A percentile compares a stretch with the other conserved stretches of the same genome.
These are phyloP conservation scores for Parnassius glacialis DNA, from an alignment of 2,888 invertebrate genomes.

Conservation along the genomic window DNA sequence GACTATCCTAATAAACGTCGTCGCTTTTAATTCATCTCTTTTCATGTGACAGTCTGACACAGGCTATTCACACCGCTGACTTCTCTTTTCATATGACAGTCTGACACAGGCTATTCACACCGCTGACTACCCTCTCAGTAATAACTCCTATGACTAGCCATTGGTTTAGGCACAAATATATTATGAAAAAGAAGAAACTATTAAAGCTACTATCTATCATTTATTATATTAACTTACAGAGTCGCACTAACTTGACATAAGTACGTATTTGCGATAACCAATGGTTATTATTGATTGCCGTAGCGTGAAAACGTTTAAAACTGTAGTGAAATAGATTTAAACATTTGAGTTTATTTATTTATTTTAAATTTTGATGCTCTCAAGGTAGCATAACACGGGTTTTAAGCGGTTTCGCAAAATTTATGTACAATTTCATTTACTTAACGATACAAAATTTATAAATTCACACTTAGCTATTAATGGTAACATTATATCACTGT, in stretches of 20 bases:
- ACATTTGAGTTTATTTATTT: not conserved
- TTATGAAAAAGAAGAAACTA: not conserved
- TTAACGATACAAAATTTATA: not conserved
- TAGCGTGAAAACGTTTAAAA: conserved; percentile 12
- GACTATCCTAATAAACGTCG: conserved; percentile 85
- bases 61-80: conserved; percentile 13
- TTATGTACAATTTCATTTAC: not conserved
- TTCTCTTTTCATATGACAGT: conserved; percentile 22
- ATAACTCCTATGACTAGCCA: conserved; percentile 1
- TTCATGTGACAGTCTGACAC: conserved; percentile 16
- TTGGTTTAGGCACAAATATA: conserved; percentile 18
- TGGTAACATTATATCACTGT: not conserved
- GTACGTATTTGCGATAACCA: conserved; percentile 7
- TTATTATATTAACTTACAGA: not conserved
- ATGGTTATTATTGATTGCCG: not conserved
- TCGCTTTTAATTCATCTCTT: conserved; percentile 73
- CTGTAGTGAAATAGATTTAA: not conserved
- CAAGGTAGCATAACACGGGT: not conserved
- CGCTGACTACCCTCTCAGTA: conserved; percentile 5
- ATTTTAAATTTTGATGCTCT: not conserved
- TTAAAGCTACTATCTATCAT: conserved; percentile 6
- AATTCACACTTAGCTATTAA: not conserved
- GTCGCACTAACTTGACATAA: not conserved
- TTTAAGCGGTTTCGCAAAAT: conserved; percentile 19
- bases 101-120: conserved; percentile 11